Evolutionary conservation across 1,140 invertebrate species (phyloP).

Genomic region (Acyrthosiphon pisum): DNA sequence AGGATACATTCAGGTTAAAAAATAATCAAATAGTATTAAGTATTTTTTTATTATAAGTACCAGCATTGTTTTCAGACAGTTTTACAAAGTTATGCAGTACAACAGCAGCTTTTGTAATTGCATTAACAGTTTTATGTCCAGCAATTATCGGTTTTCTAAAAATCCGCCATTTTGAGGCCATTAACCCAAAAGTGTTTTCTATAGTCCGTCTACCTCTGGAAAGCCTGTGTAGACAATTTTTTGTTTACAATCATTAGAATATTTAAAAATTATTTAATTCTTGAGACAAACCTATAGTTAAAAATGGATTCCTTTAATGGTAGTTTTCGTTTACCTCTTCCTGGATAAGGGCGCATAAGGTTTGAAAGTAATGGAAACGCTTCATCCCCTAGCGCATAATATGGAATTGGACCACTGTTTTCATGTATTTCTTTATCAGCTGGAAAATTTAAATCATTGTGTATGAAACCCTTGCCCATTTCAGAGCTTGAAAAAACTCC

Average conservation of each 20-base stretch:
- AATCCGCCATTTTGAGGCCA: slow-evolving; percentile 62
- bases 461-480: slow-evolving; percentile 54
- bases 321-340: not conserved
- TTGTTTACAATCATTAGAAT: too few species aligned
- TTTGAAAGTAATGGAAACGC: not conserved
- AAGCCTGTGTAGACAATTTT: not conserved
- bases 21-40: not conserved
- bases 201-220: slow-evolving; percentile 62
- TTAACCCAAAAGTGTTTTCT: slow-evolving; percentile 65
- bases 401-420: not conserved
- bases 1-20: not conserved
- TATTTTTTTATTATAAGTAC: not conserved
- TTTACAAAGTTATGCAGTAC: slow-evolving; percentile 9
- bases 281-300: slow-evolving; percentile 25
- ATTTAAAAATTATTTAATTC: too few species aligned
- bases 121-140: slow-evolving; percentile 15
- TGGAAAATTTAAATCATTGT: slow-evolving; percentile 10
- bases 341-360: not conserved
- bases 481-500: slow-evolving; percentile 21
- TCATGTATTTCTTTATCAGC: not conserved
- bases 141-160: slow-evolving; percentile 58
- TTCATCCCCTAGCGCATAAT: not conserved
- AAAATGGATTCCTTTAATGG: slow-evolving; percentile 1
- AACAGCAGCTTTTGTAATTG: slow-evolving; percentile 22
- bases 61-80: slow-evolving; percentile 2